A percentile compares a stretch with the other conserved stretches of the same genome.
phyloP scores from a whole-genome alignment of 2,888 invertebrate species.

The Caenorhabditis angaria region DNA sequence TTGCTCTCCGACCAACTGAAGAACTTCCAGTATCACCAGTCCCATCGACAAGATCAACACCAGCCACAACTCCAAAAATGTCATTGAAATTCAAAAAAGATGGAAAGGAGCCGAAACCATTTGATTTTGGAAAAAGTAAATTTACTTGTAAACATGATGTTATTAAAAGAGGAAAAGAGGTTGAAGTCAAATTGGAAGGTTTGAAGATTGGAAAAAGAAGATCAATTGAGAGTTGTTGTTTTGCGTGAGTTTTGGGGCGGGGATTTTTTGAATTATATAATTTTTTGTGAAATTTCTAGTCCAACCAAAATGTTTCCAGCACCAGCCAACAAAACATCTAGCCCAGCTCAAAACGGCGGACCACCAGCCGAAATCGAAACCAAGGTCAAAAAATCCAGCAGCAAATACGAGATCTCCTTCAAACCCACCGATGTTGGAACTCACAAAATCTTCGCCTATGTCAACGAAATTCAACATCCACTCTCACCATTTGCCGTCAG shows the following conservation, averaged over 20 bases:
- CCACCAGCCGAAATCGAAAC: constrained; percentile 50
- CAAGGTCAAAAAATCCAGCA: constrained; percentile 68
- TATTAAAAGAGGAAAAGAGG: constrained; percentile 55
- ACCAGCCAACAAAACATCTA: constrained; percentile 31
- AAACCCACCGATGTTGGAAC: constrained; percentile 86
- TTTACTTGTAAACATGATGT: constrained; percentile 70
- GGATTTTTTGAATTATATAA: not conserved
- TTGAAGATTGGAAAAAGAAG: constrained; percentile 70
- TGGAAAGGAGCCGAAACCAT: constrained; percentile 46
- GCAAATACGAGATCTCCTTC: constrained; percentile 77
- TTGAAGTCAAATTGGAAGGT: constrained; percentile 66
- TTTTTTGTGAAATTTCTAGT: constrained; percentile 1
- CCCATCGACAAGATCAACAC: constrained; percentile 60
- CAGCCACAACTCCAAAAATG: constrained; percentile 65
- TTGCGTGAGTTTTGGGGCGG: constrained; percentile 60
- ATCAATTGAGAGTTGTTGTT: constrained; percentile 65
- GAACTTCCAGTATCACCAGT: constrained; percentile 60
- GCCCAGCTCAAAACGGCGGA: constrained; percentile 34
- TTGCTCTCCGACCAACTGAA: constrained; percentile 42
- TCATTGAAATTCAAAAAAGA: constrained; percentile 63
- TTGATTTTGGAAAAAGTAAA: constrained; percentile 70
- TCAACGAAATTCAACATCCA: constrained; percentile 68
- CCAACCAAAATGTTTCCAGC: constrained; percentile 37
- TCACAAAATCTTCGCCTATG: constrained; percentile 65
- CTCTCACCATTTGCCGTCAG: constrained; percentile 68